Percentiles rank a stretch among this genome's conserved stretches.
phyloP scores from a whole-genome alignment of 2,888 invertebrate genomes.

The Congeria kusceri region DNA sequence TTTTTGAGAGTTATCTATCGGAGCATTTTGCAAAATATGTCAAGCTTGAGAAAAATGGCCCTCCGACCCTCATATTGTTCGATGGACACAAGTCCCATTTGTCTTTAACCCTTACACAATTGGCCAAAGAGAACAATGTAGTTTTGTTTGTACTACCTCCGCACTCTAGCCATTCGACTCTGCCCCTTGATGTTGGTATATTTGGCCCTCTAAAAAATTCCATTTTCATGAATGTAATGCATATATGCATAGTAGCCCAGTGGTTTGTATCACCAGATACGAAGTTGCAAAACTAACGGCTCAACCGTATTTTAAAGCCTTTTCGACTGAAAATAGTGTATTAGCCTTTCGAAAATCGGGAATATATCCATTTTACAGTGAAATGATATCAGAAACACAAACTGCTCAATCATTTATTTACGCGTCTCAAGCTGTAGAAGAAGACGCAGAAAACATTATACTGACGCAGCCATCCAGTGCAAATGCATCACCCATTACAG shows the following conservation, averaged over 20 bases:
- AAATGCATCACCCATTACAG: too few species aligned
- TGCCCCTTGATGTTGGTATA: constrained; percentile 50
- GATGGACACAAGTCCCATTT: constrained; percentile 58
- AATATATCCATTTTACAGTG: constrained; percentile 51
- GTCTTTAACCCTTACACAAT: constrained; percentile 39
- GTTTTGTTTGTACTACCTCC: constrained; percentile 62
- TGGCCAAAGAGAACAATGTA: constrained; percentile 47
- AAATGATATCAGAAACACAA: too few species aligned
- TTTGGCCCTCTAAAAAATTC: constrained; percentile 54
- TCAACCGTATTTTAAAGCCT: constrained; percentile 40
- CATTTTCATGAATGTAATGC: constrained; percentile 44
- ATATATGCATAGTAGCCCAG: constrained; percentile 42
- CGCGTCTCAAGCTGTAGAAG: too few species aligned
- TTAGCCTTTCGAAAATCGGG: constrained; percentile 50
- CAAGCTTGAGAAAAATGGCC: too few species aligned
- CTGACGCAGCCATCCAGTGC: too few species aligned
- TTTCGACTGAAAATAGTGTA: constrained; percentile 45
- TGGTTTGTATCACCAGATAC: constrained; percentile 45
- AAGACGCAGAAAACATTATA: too few species aligned
- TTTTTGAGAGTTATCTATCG: too few species aligned
- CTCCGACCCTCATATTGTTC: too few species aligned
- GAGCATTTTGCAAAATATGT: too few species aligned
- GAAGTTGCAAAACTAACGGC: constrained; percentile 37
- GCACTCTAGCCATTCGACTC: constrained; percentile 49
- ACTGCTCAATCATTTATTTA: too few species aligned